These are phyloP conservation scores for Ammospiza maritima DNA, from an alignment of 2,797 vertebrate genomes.

Conservation along the genomic window DNA sequence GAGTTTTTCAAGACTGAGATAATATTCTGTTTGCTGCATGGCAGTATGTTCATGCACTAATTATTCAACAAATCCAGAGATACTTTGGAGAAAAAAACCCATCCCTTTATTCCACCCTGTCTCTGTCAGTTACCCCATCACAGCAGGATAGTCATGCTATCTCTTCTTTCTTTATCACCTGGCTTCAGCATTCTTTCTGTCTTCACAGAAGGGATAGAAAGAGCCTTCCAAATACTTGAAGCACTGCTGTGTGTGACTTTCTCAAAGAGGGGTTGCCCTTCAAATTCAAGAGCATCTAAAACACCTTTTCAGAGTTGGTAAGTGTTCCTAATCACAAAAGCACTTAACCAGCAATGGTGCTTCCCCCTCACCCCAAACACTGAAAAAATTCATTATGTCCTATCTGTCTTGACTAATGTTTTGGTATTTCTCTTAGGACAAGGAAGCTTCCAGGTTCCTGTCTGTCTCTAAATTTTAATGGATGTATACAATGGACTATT, in stretches of 20 bases:
- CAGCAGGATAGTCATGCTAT: neutral
- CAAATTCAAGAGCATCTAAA: neutral
- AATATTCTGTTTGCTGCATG: neutral
- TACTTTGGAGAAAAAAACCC: rapidly evolving
- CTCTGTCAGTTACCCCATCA: neutral
- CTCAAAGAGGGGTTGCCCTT: neutral
- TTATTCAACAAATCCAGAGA: neutral
- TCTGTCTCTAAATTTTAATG: neutral
- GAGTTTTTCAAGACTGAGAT: neutral
- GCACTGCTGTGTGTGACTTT: neutral
- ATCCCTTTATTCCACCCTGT: neutral
- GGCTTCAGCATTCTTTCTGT: neutral
- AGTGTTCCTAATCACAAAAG: neutral
- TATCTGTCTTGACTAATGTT: neutral
- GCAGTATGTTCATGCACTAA: neutral
- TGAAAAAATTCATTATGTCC: neutral
- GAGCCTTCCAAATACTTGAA: neutral
- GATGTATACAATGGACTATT: neutral
- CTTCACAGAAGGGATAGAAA: neutral
- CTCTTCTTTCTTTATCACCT: neutral
- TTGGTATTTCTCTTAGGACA: neutral
- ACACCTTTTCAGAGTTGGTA: neutral
- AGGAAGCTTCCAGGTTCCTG: neutral
- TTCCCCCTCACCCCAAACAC: neutral
- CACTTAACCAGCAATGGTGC: neutral